These are phyloP conservation scores for Rhamnusium bicolor DNA, from an alignment of 2,888 invertebrate species.

Conservation along the genomic window DNA sequence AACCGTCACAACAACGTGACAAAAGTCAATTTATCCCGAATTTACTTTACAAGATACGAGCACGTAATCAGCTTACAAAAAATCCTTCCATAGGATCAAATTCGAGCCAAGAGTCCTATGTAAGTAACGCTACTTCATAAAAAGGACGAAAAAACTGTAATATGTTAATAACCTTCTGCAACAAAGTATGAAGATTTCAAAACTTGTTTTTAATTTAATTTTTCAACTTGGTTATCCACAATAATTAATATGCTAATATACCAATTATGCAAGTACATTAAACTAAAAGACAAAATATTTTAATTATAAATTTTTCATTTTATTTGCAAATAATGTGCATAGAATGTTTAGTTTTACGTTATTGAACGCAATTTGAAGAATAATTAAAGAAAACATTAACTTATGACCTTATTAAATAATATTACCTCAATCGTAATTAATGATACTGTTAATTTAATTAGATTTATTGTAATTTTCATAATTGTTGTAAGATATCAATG, in stretches of 20 bases:
- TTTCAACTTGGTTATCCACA: neutral
- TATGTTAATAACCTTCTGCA: neutral
- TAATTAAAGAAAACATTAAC: too few species aligned
- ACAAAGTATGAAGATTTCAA: neutral
- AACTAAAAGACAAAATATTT: neutral
- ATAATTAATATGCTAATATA: neutral
- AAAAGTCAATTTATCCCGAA: constrained; percentile 66
- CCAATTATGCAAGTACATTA: neutral
- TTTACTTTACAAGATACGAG: constrained; percentile 37
- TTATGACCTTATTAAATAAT: neutral
- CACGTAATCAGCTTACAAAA: constrained; percentile 19
- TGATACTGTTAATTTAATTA: too few species aligned
- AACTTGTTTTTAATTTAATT: neutral
- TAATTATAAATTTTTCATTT: neutral
- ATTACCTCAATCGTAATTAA: too few species aligned
- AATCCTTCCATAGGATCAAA: neutral
- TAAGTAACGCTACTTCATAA: neutral
- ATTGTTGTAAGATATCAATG: too few species aligned
- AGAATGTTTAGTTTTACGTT: neutral
- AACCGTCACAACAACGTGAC: constrained; percentile 64
- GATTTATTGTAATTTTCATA: too few species aligned
- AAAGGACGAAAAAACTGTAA: neutral
- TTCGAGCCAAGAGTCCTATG: neutral
- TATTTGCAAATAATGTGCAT: neutral
- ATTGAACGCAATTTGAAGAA: neutral